Percentiles rank a stretch among this genome's conserved stretches.
These are phyloP conservation scores for Tretioscincus oriximinensis DNA, from an alignment of 2,113 vertebrate species.

Conservation along the genomic window DNA sequence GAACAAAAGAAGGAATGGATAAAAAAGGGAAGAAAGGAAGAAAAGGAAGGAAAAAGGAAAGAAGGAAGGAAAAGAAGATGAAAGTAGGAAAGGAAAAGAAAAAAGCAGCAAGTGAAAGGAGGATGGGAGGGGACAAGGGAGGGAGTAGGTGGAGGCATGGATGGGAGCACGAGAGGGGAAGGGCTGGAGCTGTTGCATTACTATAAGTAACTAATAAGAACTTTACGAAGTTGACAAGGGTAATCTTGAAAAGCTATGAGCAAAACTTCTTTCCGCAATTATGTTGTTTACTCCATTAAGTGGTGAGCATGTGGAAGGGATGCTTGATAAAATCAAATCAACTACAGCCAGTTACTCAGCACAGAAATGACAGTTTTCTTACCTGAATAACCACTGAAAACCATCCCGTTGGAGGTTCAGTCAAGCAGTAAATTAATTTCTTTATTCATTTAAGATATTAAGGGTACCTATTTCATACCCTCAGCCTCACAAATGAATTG, in stretches of 20 bases:
- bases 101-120: too few species aligned
- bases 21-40: too few species aligned
- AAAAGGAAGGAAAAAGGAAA: too few species aligned
- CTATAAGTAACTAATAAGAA: too few species aligned
- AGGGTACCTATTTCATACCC: conserved; percentile 30
- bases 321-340: conserved; percentile 41
- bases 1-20: too few species aligned
- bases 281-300: neutral
- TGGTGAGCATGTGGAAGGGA: neutral
- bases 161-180: too few species aligned
- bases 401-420: conserved; percentile 12
- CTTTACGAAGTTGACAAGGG: neutral
- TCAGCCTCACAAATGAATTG: neutral
- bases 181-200: too few species aligned
- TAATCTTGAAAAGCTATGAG: neutral
- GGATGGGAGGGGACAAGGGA: too few species aligned
- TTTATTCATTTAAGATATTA: conserved; percentile 45
- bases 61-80: too few species aligned
- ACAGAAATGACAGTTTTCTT: conserved; percentile 37
- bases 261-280: neutral
- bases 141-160: too few species aligned
- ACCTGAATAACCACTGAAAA: conserved; percentile 33
- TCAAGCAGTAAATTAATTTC: conserved; percentile 44
- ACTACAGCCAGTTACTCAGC: conserved; percentile 22
- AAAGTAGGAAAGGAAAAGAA: too few species aligned